Evolutionary conservation across 2,113 vertebrate species (phyloP).

Genomic region (Neofelis nebulosa): DNA sequence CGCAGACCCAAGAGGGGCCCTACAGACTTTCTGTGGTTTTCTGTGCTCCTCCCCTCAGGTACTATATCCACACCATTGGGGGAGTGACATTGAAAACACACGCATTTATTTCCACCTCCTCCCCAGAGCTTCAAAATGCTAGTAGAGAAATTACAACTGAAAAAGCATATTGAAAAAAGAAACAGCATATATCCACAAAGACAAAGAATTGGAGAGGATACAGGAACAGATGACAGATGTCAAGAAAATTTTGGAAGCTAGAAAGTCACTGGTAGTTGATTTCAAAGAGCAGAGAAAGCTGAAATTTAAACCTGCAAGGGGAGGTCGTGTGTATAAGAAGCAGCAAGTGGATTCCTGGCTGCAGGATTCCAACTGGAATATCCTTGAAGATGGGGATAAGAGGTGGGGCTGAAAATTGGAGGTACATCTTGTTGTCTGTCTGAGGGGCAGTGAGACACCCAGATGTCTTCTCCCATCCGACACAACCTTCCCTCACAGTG

Average conservation of each 20-base stretch:
- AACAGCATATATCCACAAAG: neutral
- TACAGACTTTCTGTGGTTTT: neutral
- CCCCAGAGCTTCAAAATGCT: neutral
- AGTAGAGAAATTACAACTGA: neutral
- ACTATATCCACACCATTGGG: neutral
- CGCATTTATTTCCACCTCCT: neutral
- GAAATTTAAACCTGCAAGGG: neutral
- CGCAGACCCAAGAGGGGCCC: neutral
- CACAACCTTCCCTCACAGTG: neutral
- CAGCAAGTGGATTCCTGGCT: neutral
- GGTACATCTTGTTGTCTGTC: neutral
- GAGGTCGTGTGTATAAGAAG: neutral
- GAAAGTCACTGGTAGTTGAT: neutral
- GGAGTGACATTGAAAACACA: neutral
- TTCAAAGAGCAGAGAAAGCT: neutral
- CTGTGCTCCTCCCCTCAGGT: neutral
- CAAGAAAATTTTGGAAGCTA: constrained; percentile 15
- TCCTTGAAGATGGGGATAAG: neutral
- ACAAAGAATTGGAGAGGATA: constrained; percentile 19
- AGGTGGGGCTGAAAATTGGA: neutral
- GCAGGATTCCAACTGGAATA: neutral
- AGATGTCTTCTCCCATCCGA: neutral
- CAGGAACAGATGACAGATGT: neutral
- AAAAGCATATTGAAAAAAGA: neutral
- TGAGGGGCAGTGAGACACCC: neutral